Percentiles rank a stretch among this genome's conserved stretches.
These are phyloP conservation scores for Agrilus planipennis DNA, from an alignment of 1,140 invertebrate genomes.

Conservation along the genomic window DNA sequence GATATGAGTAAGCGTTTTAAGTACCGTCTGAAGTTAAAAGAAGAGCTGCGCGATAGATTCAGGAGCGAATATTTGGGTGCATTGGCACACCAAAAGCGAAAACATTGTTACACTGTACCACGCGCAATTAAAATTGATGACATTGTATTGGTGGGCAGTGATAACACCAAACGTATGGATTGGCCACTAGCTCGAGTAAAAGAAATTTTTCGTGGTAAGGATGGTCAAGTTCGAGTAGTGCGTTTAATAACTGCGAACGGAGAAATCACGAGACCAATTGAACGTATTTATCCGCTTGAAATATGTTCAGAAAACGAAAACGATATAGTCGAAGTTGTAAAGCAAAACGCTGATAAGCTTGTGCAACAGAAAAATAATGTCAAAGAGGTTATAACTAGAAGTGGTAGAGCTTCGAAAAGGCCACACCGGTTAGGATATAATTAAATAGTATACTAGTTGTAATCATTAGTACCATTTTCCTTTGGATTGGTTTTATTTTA, in stretches of 20 bases:
- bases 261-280: constrained; percentile 5
- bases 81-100: background rate
- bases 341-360: no score
- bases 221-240: constrained; percentile 7
- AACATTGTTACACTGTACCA: no score
- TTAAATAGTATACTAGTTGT: no score
- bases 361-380: no score
- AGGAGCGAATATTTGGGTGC: no score
- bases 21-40: constrained; percentile 7
- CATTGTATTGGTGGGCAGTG: constrained; percentile 6
- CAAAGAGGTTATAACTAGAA: no score
- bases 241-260: constrained; percentile 2
- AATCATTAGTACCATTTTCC: no score
- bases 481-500: no score
- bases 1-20: constrained; percentile 4
- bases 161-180: constrained; percentile 7
- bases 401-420: no score
- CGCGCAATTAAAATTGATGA: constrained; percentile 6
- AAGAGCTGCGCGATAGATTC: constrained; percentile 9
- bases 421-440: no score
- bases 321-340: no score
- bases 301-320: no score
- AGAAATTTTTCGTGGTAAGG: constrained; percentile 9
- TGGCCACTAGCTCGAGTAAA: constrained; percentile 8
- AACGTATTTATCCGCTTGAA: constrained; percentile 8